phyloP scores from a whole-genome alignment of 2,797 vertebrate species.

The Pseudochirops corinnae region DNA sequence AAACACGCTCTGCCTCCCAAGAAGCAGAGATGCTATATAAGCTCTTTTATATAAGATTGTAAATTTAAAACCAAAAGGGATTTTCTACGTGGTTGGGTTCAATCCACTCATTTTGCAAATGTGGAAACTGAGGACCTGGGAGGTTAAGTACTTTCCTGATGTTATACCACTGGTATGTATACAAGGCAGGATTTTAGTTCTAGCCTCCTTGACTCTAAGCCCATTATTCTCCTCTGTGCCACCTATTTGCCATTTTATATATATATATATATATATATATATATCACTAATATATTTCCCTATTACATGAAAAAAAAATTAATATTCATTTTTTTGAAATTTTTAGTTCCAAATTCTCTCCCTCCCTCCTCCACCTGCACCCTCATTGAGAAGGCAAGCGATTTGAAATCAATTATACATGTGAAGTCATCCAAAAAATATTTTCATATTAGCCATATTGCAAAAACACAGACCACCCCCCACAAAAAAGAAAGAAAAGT shows the following conservation, averaged over 20 bases:
- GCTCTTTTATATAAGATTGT: neutral
- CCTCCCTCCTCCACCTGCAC: fast-evolving
- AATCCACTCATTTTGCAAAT: neutral
- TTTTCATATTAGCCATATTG: neutral
- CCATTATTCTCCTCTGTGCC: neutral
- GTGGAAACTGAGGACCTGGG: neutral
- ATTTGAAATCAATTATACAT: neutral
- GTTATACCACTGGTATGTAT: neutral
- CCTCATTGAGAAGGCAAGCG: neutral
- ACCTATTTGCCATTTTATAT: neutral
- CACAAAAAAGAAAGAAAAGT: neutral
- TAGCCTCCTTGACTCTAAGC: neutral
- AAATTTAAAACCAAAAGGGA: neutral
- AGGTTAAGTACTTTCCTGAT: neutral
- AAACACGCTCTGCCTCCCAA: neutral
- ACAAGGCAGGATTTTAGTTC: neutral
- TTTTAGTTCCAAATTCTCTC: neutral
- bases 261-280: neutral
- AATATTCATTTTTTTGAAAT: neutral
- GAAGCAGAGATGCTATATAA: neutral
- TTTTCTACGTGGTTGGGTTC: neutral
- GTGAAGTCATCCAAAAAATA: neutral
- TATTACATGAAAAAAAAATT: neutral
- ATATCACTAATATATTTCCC: neutral
- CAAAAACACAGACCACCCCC: neutral